A percentile compares a stretch with the other conserved stretches of the same genome.
Evolutionary conservation across 2,113 vertebrate genomes (phyloP).

Genomic region (Menidia beryllina): DNA sequence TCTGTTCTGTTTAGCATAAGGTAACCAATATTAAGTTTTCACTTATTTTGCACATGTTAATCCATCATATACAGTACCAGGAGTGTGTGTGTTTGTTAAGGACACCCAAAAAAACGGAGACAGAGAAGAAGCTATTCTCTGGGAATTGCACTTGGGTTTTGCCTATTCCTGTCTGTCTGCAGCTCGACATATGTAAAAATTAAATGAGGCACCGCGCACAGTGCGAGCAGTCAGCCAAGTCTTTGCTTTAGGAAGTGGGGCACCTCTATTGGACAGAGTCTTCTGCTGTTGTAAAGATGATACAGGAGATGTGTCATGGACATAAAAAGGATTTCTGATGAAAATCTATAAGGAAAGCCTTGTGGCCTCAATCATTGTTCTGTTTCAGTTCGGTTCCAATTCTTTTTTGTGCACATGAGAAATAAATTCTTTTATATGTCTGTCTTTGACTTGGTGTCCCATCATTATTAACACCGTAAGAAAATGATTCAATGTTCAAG

Average conservation of each 20-base stretch:
- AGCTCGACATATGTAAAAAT: constrained; percentile 54
- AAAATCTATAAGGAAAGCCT: constrained; percentile 83
- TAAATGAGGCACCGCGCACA: constrained; percentile 42
- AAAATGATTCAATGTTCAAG: constrained; percentile 73
- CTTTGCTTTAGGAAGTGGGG: constrained; percentile 59
- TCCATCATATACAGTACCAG: constrained; percentile 43
- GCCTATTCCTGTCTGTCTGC: constrained; percentile 67
- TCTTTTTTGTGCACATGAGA: constrained; percentile 87
- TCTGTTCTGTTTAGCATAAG: constrained; percentile 12
- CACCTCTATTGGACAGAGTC: constrained; percentile 67
- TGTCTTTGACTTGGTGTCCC: constrained; percentile 75
- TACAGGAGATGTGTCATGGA: constrained; percentile 78
- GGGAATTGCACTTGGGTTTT: constrained; percentile 72
- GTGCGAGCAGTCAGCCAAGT: constrained; percentile 57
- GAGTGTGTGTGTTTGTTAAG: constrained; percentile 42
- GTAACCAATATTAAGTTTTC: constrained; percentile 49
- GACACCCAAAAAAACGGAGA: constrained; percentile 55
- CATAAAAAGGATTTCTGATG: constrained; percentile 80
- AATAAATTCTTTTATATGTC: constrained; percentile 92
- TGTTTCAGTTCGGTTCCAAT: constrained; percentile 84
- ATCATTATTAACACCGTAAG: constrained; percentile 77
- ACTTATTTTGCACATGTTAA: constrained; percentile 45
- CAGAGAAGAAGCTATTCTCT: constrained; percentile 55
- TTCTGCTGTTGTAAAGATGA: constrained; percentile 78
- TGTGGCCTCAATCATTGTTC: constrained; percentile 87